These are phyloP conservation scores for Leptothorax acervorum DNA, from an alignment of 2,888 invertebrate genomes.

Conservation along the genomic window DNA sequence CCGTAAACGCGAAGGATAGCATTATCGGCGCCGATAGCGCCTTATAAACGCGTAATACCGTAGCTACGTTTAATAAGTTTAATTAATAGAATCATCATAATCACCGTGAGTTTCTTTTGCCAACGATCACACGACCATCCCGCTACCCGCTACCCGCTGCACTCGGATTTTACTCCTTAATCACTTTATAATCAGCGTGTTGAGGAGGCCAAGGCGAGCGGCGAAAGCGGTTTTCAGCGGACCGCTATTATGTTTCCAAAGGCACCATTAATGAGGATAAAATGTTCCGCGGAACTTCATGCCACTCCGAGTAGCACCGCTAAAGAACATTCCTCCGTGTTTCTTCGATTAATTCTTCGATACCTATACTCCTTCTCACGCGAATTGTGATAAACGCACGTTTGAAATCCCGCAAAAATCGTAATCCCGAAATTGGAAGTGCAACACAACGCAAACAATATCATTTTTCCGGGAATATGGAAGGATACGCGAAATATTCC, in stretches of 20 bases:
- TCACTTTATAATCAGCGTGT: conserved; percentile 68
- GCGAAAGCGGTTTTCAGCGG: conserved; percentile 39
- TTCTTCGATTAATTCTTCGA: not conserved
- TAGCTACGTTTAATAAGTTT: conserved; percentile 64
- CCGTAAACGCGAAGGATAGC: not conserved
- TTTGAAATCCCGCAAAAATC: not conserved
- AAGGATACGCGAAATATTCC: not conserved
- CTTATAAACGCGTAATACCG: conserved; percentile 8
- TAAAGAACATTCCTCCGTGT: not conserved
- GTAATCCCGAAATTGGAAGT: conserved; percentile 1
- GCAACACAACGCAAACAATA: not conserved
- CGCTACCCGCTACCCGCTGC: conserved; percentile 16
- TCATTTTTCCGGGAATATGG: conserved; percentile 13
- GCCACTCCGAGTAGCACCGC: conserved; percentile 35
- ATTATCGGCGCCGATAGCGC: conserved; percentile 16
- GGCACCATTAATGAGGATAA: conserved; percentile 53
- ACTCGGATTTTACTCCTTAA: conserved; percentile 62
- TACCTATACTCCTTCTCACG: not conserved
- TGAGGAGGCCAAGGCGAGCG: conserved; percentile 24
- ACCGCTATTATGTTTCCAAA: conserved; percentile 55
- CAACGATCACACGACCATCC: conserved; percentile 3
- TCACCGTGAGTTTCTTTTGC: conserved; percentile 31
- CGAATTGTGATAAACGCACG: conserved; percentile 12
- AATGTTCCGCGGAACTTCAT: conserved; percentile 39
- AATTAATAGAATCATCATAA: conserved; percentile 72